Base-by-base conservation (phyloP, 2,797 vertebrate genomes). In the Sebastes cheni region DNA sequence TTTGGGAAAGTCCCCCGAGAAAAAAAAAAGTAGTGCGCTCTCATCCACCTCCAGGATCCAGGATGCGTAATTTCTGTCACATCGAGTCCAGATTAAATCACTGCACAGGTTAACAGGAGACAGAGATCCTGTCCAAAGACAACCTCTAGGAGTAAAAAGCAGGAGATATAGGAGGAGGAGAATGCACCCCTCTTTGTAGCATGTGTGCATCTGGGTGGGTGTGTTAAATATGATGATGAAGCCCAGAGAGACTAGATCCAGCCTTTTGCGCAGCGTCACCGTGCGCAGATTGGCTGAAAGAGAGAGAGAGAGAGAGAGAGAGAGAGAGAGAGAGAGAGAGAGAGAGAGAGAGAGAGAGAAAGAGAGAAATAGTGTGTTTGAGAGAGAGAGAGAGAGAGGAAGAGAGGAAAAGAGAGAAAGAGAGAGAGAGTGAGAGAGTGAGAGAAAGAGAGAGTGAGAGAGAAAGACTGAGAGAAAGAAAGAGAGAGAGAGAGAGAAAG, bases 221-320 rank as follows among this genome's bases (percentile, higher is more conserved):
- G 96, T 96, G 95, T 96, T 97, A 97, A 97, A 97, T 97, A 97
- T 95, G 95, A 95, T 91, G 95, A 93, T 95, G 93, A 89, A 95
- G 96, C 94, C 83, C 83, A 39, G 36, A 39, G 36, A 78, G 86
- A 72, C 88, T 88, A 95, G 96, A 96, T 96, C 97, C 97, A 94
- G 97, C 97, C 96, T 96, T 93, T 90, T 88, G 86, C 89, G 89
- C 92, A 93, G 94, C 98, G 98, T 99, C 98, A 98, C 90, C 90
- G 95, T 77, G 85, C 91, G 89, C 94, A 91, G 90, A 93, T 94
- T 94, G 93, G 92, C 88, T 90, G 82, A 86, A 54, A 18, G 9
- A 13, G 8, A 46, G 36, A 36, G 54, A 32, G 52, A 25, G 58
- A 10, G 39, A 39, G 94, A 89, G 55, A 93, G 93, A 89, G 92